These are phyloP conservation scores for Herpetotheres cachinnans DNA, from an alignment of 2,113 vertebrate species.

Conservation along the genomic window DNA sequence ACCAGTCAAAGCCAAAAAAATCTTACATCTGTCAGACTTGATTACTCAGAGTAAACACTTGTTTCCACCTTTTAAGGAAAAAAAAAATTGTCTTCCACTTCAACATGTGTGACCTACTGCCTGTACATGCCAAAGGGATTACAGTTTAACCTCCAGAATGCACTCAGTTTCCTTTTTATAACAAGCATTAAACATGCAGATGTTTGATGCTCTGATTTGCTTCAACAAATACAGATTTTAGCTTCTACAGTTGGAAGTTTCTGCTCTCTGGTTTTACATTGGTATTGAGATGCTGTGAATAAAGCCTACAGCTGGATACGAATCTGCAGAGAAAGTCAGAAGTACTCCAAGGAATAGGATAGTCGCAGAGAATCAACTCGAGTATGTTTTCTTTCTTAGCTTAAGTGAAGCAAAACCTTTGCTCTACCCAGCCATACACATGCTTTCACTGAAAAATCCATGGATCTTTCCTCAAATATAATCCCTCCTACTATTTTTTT, in stretches of 20 bases:
- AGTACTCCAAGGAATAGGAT: background rate
- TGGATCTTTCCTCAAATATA: background rate
- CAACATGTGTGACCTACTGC: background rate
- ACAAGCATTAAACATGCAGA: background rate
- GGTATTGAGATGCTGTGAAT: background rate
- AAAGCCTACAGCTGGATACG: background rate
- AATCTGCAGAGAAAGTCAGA: background rate
- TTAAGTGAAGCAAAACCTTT: slow-evolving; percentile 4
- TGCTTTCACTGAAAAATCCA: background rate
- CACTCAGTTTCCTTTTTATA: background rate
- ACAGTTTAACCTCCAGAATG: background rate
- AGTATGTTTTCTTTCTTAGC: background rate
- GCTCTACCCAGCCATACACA: background rate
- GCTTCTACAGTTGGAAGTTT: background rate
- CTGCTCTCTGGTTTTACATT: background rate
- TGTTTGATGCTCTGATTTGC: background rate
- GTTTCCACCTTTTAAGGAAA: background rate
- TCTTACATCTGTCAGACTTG: background rate
- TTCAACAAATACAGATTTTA: background rate
- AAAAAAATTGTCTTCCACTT: background rate
- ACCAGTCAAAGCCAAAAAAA: background rate
- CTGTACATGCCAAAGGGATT: background rate
- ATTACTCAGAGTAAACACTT: background rate
- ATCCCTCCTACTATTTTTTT: background rate
- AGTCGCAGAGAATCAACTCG: background rate